phyloP scores from a whole-genome alignment of 1,140 invertebrate genomes.

The Anoplophora glabripennis region DNA sequence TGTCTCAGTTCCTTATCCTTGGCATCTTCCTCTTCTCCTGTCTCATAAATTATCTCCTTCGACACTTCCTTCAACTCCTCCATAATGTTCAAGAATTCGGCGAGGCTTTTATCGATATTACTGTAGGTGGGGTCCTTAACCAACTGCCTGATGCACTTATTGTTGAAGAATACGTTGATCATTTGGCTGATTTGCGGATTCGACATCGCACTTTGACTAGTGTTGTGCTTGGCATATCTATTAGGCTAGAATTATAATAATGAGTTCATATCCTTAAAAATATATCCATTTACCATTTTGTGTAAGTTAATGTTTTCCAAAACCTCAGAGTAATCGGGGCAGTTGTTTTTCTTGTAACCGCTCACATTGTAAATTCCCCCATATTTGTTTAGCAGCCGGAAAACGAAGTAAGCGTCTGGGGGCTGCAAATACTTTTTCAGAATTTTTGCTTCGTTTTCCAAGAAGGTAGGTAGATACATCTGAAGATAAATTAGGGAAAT shows the following conservation, averaged over 20 bases:
- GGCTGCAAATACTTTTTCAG: slow-evolving; percentile 8
- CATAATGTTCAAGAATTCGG: slow-evolving; percentile 25
- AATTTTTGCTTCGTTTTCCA: slow-evolving; percentile 14
- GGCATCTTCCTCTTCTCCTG: slow-evolving; percentile 36
- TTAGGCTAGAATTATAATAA: no score
- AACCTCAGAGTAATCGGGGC: neutral
- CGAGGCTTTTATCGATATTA: slow-evolving; percentile 14
- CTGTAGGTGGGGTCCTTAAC: slow-evolving; percentile 1
- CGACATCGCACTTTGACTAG: neutral
- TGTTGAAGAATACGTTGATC: slow-evolving; percentile 23
- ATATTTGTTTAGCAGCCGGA: neutral
- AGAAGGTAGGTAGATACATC: slow-evolving; percentile 20
- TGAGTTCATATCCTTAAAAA: no score
- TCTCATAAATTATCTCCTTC: slow-evolving; percentile 30
- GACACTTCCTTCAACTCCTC: slow-evolving; percentile 28
- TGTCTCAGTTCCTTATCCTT: slow-evolving; percentile 31
- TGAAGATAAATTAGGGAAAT: slow-evolving; percentile 7
- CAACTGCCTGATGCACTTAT: slow-evolving; percentile 22
- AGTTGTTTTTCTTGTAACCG: no score
- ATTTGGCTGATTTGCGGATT: slow-evolving; percentile 20
- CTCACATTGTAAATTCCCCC: neutral
- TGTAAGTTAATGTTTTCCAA: slow-evolving; percentile 10
- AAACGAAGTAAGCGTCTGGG: slow-evolving; percentile 11
- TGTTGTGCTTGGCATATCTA: neutral
- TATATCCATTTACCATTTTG: slow-evolving; percentile 5